A percentile compares a stretch with the other conserved stretches of the same genome.
Conservation (phyloP, 2,113 vertebrate genomes). For the Oenanthe oenanthe region DNA sequence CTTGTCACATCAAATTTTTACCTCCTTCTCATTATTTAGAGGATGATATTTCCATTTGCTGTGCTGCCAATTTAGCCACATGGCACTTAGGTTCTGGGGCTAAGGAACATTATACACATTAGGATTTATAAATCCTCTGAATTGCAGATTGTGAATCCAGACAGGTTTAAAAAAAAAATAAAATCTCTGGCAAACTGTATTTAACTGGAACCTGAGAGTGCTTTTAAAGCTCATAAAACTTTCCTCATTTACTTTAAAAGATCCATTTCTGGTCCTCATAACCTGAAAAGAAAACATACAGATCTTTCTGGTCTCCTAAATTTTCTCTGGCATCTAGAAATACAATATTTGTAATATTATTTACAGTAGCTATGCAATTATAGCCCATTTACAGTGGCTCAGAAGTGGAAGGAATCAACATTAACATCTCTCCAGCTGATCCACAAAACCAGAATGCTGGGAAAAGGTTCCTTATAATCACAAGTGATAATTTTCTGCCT, state of each 20-base stretch:
- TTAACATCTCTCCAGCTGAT: not conserved
- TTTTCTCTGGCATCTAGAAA: not conserved
- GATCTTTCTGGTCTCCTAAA: not conserved
- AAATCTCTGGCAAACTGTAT: not conserved
- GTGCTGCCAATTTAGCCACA: not conserved
- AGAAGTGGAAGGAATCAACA: not conserved
- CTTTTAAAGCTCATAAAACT: conserved; percentile 1
- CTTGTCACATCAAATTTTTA: not conserved
- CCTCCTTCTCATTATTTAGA: not conserved
- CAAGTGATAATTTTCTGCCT: not conserved
- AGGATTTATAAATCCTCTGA: conserved; percentile 4
- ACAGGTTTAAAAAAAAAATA: not conserved
- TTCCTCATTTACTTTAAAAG: not conserved
- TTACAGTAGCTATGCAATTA: not conserved
- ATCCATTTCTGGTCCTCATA: not conserved
- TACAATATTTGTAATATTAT: not conserved
- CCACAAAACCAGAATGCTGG: not conserved
- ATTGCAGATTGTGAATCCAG: not conserved
- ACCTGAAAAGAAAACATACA: not conserved
- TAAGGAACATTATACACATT: not conserved
- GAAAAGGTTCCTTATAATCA: not conserved
- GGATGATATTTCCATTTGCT: not conserved
- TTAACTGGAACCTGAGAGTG: not conserved
- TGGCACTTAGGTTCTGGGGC: not conserved
- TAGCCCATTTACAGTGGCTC: not conserved